Conservation (phyloP, 2,888 invertebrate species). For the Polydrusus cervinus region DNA sequence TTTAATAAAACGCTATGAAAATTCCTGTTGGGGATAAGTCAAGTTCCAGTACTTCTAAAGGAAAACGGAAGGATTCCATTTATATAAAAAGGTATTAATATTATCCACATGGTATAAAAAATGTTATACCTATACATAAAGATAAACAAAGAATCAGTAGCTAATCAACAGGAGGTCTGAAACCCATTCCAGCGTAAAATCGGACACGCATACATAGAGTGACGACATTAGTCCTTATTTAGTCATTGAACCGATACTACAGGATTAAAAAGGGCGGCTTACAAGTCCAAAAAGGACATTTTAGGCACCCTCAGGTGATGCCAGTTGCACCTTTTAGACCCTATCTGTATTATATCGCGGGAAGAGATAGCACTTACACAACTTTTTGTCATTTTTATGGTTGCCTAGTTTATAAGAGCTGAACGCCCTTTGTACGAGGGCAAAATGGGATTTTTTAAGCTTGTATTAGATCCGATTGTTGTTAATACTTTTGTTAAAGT, state of each 20-base stretch:
- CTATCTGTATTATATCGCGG: constrained; percentile 38
- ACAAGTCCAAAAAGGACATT: constrained; percentile 29
- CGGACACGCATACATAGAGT: constrained; percentile 32
- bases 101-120: neutral
- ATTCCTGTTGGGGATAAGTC: too few species aligned
- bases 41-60: too few species aligned
- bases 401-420: constrained; percentile 37
- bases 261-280: constrained; percentile 47
- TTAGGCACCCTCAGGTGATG: constrained; percentile 52
- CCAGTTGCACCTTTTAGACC: constrained; percentile 45
- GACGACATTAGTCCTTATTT: constrained; percentile 35
- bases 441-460: constrained; percentile 29
- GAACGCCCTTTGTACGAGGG: constrained; percentile 14
- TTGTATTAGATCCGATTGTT: constrained; percentile 13
- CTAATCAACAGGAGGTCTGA: constrained; percentile 39
- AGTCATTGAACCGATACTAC: constrained; percentile 43
- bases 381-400: constrained; percentile 48
- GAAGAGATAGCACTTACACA: constrained; percentile 45
- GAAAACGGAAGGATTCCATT: too few species aligned
- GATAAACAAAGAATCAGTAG: constrained; percentile 42
- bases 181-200: constrained; percentile 34
- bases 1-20: too few species aligned
- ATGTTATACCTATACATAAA: neutral
- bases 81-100: neutral
- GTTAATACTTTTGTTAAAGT: constrained; percentile 14